Evolutionary conservation across 1,140 invertebrate genomes (phyloP).

Genomic region (Tetragonula clypearis): DNA sequence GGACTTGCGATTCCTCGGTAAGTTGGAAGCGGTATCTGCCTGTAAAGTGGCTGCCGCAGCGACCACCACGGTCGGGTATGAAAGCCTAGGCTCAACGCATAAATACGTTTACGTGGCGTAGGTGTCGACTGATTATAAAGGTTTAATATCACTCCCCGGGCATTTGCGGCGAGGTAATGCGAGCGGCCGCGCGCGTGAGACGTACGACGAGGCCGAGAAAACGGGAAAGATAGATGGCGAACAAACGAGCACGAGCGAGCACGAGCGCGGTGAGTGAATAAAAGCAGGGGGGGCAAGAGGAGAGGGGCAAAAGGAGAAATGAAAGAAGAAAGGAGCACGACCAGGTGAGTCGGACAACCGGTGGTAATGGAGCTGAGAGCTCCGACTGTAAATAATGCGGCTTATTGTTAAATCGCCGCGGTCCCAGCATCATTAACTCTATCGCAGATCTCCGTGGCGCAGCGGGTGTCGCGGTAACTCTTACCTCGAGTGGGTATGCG

Average conservation of each 20-base stretch:
- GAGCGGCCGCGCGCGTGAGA: slow-evolving; percentile 48
- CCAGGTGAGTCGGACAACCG: slow-evolving; percentile 69
- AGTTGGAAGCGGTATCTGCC: background rate
- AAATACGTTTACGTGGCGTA: slow-evolving; percentile 59
- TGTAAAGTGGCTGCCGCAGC: background rate
- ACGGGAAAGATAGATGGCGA: slow-evolving; percentile 11
- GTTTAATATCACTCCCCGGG: slow-evolving; percentile 60
- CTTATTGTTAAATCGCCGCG: slow-evolving; percentile 76
- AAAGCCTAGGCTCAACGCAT: slow-evolving; percentile 16
- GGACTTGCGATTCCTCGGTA: background rate
- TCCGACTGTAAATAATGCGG: slow-evolving; percentile 75
- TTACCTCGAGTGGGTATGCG: slow-evolving; percentile 70
- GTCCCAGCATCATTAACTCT: slow-evolving; percentile 78
- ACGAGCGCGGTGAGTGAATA: too few species aligned
- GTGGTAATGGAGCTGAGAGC: slow-evolving; percentile 68
- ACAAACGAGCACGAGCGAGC: slow-evolving; percentile 15
- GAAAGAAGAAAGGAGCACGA: slow-evolving; percentile 38
- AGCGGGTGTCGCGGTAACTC: slow-evolving; percentile 77
- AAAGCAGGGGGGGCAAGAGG: background rate
- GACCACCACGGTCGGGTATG: background rate
- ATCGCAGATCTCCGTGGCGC: slow-evolving; percentile 74
- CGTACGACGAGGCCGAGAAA: slow-evolving; percentile 28
- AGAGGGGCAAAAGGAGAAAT: slow-evolving; percentile 4
- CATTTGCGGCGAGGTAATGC: slow-evolving; percentile 60
- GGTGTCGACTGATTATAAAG: slow-evolving; percentile 69